Percentiles rank a stretch among this genome's conserved stretches.
phyloP scores from a whole-genome alignment of 2,113 vertebrate genomes.

The Pagrus major region DNA sequence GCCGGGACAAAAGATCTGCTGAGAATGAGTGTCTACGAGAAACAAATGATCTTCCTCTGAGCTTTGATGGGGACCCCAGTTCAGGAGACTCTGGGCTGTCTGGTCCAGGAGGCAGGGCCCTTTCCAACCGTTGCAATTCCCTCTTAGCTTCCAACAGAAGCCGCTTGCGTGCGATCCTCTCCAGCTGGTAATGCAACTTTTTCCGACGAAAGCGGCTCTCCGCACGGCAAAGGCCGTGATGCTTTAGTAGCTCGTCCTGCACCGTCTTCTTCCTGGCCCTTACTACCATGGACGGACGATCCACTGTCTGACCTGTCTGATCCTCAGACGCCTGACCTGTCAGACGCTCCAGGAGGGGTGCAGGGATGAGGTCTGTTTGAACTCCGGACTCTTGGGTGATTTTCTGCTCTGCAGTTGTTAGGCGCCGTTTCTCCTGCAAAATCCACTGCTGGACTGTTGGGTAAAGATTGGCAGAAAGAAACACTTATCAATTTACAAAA shows the following conservation, averaged over 20 bases:
- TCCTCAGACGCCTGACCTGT: conserved; percentile 36
- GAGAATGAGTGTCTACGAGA: conserved; percentile 82
- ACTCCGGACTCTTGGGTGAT: conserved; percentile 82
- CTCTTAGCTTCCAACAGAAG: conserved; percentile 89
- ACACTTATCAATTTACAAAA: not conserved
- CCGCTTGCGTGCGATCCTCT: conserved; percentile 90
- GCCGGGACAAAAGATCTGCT: conserved; percentile 81
- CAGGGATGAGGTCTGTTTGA: conserved; percentile 83
- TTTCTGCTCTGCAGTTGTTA: conserved; percentile 77
- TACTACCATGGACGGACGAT: conserved; percentile 37
- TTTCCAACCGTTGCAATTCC: conserved; percentile 88
- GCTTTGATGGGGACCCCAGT: conserved; percentile 43
- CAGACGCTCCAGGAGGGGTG: conserved; percentile 46
- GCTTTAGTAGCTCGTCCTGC: conserved; percentile 87
- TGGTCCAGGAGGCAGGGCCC: conserved; percentile 72
- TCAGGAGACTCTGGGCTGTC: conserved; percentile 64
- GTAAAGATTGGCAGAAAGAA: conserved; percentile 35
- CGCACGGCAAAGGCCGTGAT: conserved; percentile 83
- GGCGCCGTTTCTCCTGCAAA: conserved; percentile 85
- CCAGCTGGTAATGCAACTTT: conserved; percentile 88
- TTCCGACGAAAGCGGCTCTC: conserved; percentile 85
- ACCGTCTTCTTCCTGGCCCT: conserved; percentile 86
- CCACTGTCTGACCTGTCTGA: conserved; percentile 8
- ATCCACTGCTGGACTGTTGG: conserved; percentile 91
- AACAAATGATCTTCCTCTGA: conserved; percentile 34